Evolutionary conservation across 2,113 vertebrate species (phyloP), one percentile per base, ranked within the genome.

Genomic region (Tenebrosternarchus preto): DNA sequence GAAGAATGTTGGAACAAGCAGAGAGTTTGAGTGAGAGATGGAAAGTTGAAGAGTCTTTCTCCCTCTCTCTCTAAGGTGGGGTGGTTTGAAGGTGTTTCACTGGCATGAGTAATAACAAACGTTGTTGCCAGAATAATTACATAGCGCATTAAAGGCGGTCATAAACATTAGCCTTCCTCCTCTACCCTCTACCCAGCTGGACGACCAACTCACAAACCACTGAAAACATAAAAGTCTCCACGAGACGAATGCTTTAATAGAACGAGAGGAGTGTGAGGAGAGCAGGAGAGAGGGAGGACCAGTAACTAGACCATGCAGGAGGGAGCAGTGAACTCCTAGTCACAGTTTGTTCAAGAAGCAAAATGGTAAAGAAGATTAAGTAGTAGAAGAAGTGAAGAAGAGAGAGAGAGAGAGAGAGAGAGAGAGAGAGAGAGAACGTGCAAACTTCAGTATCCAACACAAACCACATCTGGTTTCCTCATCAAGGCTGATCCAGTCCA

Each of bases 81-180:
- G 91, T 90, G 87, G 89, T 89, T 88, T 70, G 64, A 88, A 88
- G 87, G 89, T 88, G 86, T 87, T 91, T 92, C 91, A 91, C 90
- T 91, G 87, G 87, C 85, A 22, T 91, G 90, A 92, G 89, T 92
- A 92, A 93, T 92, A 89, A 91, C 88, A 83, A 80, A 83, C 90
- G 85, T 87, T 89, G 82, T 91, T 91, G 91, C 91, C 90, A 92
- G 88, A 87, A 89, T 90, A 92, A 92, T 93, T 92, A 93, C 91
- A 91, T 90, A 92, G 90, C 89, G 92, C 92, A 92, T 93, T 92
- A 93, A 92, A 92, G 90, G 85, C 85, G 88, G 92, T 92, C 88
- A 91, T 91, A 91, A 92, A 93, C 91, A 92, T 89, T 90, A 90
- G 89, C 90, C 85, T 92, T 92, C 90, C 88, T 92, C 88, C 85